A percentile compares a stretch with the other conserved stretches of the same genome.
phyloP scores from a whole-genome alignment of 2,888 invertebrate genomes.

The Oegoconia quadripuncta region DNA sequence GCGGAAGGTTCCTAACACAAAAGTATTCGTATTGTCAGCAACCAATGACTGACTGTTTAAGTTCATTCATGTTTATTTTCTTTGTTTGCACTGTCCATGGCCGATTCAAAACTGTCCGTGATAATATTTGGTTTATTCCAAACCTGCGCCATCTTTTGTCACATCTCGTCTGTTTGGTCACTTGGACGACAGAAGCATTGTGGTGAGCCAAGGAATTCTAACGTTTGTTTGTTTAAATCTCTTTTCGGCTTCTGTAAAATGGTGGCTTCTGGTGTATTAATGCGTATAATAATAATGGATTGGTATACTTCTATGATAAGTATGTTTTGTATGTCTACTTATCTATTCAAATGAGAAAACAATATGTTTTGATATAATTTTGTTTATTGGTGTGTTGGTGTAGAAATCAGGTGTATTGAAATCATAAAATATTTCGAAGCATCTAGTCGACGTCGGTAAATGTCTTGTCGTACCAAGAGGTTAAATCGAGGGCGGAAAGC shows the following conservation, averaged over 20 bases:
- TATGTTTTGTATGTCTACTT: no score
- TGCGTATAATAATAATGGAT: conserved; percentile 54
- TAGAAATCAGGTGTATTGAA: no score
- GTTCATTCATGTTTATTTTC: conserved; percentile 16
- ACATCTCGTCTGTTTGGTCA: conserved; percentile 51
- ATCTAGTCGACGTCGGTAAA: no score
- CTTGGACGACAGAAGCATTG: conserved; percentile 49
- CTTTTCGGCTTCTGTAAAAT: conserved; percentile 70
- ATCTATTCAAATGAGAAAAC: no score
- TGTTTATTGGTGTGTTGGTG: no score
- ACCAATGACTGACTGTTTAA: conserved; percentile 4
- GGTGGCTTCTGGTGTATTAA: conserved; percentile 67
- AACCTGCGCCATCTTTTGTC: conserved; percentile 51
- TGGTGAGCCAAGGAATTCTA: conserved; percentile 61
- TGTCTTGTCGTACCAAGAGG: no score
- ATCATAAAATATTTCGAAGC: no score
- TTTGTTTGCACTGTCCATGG: conserved; percentile 46
- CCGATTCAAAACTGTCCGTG: conserved; percentile 63
- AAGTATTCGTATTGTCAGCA: conserved; percentile 11
- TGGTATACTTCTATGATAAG: conserved; percentile 3
- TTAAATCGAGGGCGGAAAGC: no score
- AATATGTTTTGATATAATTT: no score
- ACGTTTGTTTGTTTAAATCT: conserved; percentile 67
- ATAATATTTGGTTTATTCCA: conserved; percentile 70
- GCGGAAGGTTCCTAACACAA: conserved; percentile 29